Evolutionary conservation across 64 coral and sea anemone species (phyloP), one percentile per base, ranked within the genome.

Genomic region (Astreopora myriophthalma): DNA sequence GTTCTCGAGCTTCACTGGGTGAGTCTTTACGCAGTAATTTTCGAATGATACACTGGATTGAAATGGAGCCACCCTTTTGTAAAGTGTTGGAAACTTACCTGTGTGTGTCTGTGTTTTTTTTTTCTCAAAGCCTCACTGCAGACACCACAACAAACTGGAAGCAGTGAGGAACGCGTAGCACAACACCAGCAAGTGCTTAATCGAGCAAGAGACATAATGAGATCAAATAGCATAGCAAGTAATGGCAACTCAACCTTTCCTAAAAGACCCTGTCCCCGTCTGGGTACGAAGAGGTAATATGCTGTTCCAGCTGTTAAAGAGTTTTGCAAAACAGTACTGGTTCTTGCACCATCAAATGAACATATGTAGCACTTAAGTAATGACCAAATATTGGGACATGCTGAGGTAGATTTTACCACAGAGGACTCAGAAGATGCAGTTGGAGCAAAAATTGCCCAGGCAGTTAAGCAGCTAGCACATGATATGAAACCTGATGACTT

Each of bases 401-500:
- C 71, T 42, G 34, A 74, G 35, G 34, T 42, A 13, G 71, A 74
- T 36, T 74, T 74, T 38, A 39, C 35, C 71, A 42, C 35, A 22
- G 16, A 36, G 35, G 71, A 74, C 35, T 17, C 13, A 3, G 71
- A 74, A 74, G 33, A 39, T 42, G 16, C 20, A 5, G 71, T 74
- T 36, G 16, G 71, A n/a, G 20, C 32, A 12, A 74, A 74, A 36
- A 74, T 74, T 39, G 71, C 22, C 71, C 14, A 39, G 35, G 71
- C 71, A 39, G 3, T 74, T 36, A 20, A 74, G 71, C 16, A 36
- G 19, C 35, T 38, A 74, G 35, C 20, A 42, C 17, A 20, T 74
- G 71, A 39, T 39, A 74, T 74, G 13, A 39, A 36, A 74, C 71
- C 71, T 36, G 71, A 74, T 74, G 71, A 74, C 35, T 74, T 74